These are phyloP conservation scores for Pantala flavescens DNA, from an alignment of 1,140 invertebrate species.

Conservation along the genomic window DNA sequence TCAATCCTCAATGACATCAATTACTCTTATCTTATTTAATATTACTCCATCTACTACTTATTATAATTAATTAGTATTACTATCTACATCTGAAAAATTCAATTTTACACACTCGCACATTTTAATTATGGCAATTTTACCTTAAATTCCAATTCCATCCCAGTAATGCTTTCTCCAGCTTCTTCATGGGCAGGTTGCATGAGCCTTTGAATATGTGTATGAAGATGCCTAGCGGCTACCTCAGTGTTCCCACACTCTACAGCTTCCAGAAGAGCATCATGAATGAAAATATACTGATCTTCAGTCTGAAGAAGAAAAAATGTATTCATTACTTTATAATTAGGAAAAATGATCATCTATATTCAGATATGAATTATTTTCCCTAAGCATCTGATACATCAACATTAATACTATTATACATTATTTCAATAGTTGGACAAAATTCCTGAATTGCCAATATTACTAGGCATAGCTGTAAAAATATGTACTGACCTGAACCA, in stretches of 20 bases:
- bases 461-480: too few relatives aligned
- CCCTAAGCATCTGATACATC: too few relatives aligned
- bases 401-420: slow-evolving; percentile 4
- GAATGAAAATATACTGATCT: slow-evolving; percentile 99
- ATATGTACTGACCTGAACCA: slow-evolving; percentile 45
- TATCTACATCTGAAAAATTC: too few relatives aligned
- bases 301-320: slow-evolving; percentile 71
- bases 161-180: slow-evolving; percentile 77
- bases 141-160: slow-evolving; percentile 98
- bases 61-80: too few relatives aligned
- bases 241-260: slow-evolving; percentile 93
- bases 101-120: too few relatives aligned
- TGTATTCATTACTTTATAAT: slow-evolving; percentile 14
- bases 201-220: slow-evolving; percentile 87
- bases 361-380: slow-evolving; percentile 5
- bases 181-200: slow-evolving; percentile 53
- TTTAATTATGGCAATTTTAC: slow-evolving; percentile 29
- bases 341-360: too few relatives aligned
- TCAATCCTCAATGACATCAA: too few relatives aligned
- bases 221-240: slow-evolving; percentile 81
- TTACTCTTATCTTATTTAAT: too few relatives aligned
- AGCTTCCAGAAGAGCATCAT: slow-evolving; percentile 92
- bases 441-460: background rate
- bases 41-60: too few relatives aligned
- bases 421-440: background rate